Percentiles rank a stretch among this genome's conserved stretches.
phyloP scores from a whole-genome alignment of 1,140 invertebrate genomes.

The Parasteatoda tepidariorum region DNA sequence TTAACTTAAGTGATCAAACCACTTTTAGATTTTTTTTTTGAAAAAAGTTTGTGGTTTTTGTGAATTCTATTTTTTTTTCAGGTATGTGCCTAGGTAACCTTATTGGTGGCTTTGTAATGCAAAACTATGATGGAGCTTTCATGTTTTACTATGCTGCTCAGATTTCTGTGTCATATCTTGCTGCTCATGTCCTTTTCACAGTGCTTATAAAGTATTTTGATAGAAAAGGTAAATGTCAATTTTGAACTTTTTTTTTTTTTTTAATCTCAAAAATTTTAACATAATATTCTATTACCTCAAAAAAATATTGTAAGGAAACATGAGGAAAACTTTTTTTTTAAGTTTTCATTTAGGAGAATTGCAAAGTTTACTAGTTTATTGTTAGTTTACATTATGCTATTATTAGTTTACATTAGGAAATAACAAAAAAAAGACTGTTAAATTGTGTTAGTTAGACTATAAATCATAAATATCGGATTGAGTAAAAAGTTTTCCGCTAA shows the following conservation, averaged over 20 bases:
- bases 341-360: background rate
- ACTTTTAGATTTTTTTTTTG: no score
- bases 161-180: slow-evolving; percentile 7
- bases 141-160: slow-evolving; percentile 39
- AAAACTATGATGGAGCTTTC: slow-evolving; percentile 9
- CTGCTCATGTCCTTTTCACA: slow-evolving; percentile 11
- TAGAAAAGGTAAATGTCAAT: background rate
- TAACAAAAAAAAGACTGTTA: no score
- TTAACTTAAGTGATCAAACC: no score
- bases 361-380: no score
- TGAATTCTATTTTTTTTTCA: slow-evolving; percentile 36
- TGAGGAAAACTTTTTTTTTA: background rate
- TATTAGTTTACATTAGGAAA: no score
- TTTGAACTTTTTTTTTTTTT: background rate
- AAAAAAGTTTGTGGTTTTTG: no score
- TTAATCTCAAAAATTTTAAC: background rate
- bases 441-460: no score
- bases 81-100: slow-evolving; percentile 52
- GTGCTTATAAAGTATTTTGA: slow-evolving; percentile 14
- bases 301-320: background rate
- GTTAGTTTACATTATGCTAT: no score
- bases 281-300: background rate
- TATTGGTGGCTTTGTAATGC: slow-evolving; percentile 37
- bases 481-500: no score
- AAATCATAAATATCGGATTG: no score